Evolutionary conservation across 2,113 vertebrate species (phyloP), one percentile per base, ranked within the genome.

Genomic region (Trochalopteron elliotii): DNA sequence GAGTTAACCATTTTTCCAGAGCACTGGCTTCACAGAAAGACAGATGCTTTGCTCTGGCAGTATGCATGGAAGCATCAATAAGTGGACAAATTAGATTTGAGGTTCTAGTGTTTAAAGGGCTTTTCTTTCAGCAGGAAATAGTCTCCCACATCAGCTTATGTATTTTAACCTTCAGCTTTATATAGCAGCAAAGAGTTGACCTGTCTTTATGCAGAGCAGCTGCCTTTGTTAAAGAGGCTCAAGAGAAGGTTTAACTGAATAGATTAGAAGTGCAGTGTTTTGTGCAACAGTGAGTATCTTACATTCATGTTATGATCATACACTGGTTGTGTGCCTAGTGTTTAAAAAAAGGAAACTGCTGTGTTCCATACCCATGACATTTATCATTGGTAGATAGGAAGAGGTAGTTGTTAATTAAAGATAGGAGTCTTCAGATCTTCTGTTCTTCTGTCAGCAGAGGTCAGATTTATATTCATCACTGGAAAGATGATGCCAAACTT

Each of bases 151-250:
- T 87, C 72, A 93, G 97, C 81, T 96, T 95, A 91, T 0, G 21
- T 82, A 92, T 96, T 96, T 70, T 95, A 95, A 93, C 90, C 94
- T 95, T 95, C 68, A 96, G 90, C 93, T 96, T 96, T 94, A 84
- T 95, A 95, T 96, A 96, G 92, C 83, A 94, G 63, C 2, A 3
- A 70, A 87, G 93, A 76, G 80, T 71, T 95, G 79, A 94, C 61
- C 77, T 78, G 70, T 68, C 52, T 85, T 87, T 82, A 16, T 78
- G 71, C 35, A 91, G 67, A 80, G 80, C 37, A 80, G 80, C 37
- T 40, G 83, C 72, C n/a, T 94, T 89, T 70, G 65, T 76, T 78
- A 96, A 96, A 88, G 90, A 89, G 91, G 83, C 79, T 77, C 60
- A 42, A 89, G 63, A 37, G 59, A 28, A 28, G 65, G 50, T 92